phyloP scores from a whole-genome alignment of 2,888 invertebrate genomes.

The Acleris literana region DNA sequence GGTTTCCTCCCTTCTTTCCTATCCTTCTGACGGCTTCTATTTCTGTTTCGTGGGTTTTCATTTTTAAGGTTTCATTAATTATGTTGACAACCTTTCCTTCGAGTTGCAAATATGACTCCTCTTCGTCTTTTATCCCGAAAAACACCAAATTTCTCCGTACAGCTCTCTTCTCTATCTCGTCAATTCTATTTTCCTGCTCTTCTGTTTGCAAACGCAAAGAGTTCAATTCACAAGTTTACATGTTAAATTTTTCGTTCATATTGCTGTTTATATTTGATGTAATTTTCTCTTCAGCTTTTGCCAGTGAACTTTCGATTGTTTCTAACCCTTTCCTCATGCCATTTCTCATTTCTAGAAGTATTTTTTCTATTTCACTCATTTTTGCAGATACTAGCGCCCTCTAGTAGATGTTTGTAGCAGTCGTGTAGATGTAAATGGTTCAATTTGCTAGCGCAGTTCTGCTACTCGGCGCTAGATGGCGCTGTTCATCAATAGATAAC shows the following conservation, averaged over 20 bases:
- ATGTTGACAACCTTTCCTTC: not conserved
- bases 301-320: not conserved
- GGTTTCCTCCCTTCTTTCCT: not conserved
- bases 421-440: not conserved
- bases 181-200: not conserved
- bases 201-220: not conserved
- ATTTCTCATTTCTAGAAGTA: not conserved
- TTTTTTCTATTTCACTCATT: not conserved
- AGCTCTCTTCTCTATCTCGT: not conserved
- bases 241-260: not conserved
- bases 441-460: too few relatives aligned
- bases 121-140: not conserved
- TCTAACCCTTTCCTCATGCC: not conserved
- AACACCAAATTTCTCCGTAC: not conserved
- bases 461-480: too few relatives aligned
- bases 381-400: not conserved
- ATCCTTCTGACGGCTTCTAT: slow-evolving; percentile 2
- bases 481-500: too few relatives aligned
- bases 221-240: not conserved
- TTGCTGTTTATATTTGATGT: not conserved
- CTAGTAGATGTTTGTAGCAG: not conserved
- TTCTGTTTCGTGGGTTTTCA: not conserved
- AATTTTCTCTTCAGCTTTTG: not conserved
- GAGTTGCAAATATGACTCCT: slow-evolving; percentile 1
- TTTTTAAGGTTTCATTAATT: not conserved